Conservation (phyloP, 2,888 invertebrate species). For the Leucophenga maculata region DNA sequence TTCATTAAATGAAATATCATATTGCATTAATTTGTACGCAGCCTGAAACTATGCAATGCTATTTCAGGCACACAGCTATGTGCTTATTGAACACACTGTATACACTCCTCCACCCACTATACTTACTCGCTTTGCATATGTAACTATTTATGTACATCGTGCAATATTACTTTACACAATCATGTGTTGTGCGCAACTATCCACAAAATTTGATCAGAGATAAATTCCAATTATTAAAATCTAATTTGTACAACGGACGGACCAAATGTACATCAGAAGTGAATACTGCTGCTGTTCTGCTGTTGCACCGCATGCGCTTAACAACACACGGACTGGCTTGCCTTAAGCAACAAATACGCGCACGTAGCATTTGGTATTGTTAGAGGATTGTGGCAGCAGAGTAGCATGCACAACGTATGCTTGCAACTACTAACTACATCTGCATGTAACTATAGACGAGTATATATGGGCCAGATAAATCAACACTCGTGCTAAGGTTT, state of each 20-base stretch:
- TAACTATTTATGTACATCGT: too few species aligned
- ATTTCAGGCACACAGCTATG: constrained; percentile 9
- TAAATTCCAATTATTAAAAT: constrained; percentile 64
- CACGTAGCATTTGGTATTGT: background rate
- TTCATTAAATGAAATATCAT: too few species aligned
- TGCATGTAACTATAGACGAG: too few species aligned
- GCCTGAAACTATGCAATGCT: background rate
- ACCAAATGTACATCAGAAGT: background rate
- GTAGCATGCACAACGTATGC: background rate
- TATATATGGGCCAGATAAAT: constrained; percentile 6
- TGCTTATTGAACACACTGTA: constrained; percentile 4
- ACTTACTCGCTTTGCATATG: constrained; percentile 36
- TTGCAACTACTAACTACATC: too few species aligned
- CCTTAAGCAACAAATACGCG: constrained; percentile 14
- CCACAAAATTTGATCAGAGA: constrained; percentile 51
- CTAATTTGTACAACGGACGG: constrained; percentile 51
- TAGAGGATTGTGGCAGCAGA: background rate
- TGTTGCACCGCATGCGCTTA: constrained; percentile 13
- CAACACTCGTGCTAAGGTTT: constrained; percentile 12
- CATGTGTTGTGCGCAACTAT: constrained; percentile 22
- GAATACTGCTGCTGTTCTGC: background rate
- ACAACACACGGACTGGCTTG: constrained; percentile 23
- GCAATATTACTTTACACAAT: too few species aligned
- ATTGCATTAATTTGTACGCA: too few species aligned
- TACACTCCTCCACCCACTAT: constrained; percentile 20